These are phyloP conservation scores for Gallinago solitaria DNA, from an alignment of 2,797 vertebrate genomes.

Conservation along the genomic window DNA sequence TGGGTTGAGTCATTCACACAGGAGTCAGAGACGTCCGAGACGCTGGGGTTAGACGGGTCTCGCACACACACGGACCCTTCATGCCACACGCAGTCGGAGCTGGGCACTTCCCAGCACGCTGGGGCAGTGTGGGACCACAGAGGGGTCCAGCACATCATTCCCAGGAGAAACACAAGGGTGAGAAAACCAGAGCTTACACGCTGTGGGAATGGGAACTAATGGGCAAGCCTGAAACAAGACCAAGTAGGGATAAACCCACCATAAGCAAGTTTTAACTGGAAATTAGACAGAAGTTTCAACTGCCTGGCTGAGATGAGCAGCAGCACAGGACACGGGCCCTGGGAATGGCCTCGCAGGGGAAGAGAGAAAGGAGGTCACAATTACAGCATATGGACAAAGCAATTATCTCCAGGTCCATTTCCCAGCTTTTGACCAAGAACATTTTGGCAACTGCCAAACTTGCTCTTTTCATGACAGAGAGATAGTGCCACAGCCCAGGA, in stretches of 20 bases:
- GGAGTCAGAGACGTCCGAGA: not conserved
- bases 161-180: not conserved
- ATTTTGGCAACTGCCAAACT: not conserved
- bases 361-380: not conserved
- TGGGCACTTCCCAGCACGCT: not conserved
- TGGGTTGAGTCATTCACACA: not conserved
- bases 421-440: not conserved
- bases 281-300: not conserved
- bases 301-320: not conserved
- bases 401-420: not conserved
- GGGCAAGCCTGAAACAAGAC: not conserved
- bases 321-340: not conserved
- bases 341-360: not conserved
- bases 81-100: rapidly evolving
- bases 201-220: not conserved
- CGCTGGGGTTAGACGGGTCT: not conserved
- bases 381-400: not conserved
- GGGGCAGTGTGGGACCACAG: not conserved
- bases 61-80: not conserved
- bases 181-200: not conserved
- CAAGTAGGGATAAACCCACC: not conserved
- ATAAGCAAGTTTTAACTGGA: not conserved
- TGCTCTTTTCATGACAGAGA: not conserved
- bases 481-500: not conserved
- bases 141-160: rapidly evolving